Evolutionary conservation across 2,888 invertebrate species (phyloP).

Genomic region (Nebria salina): DNA sequence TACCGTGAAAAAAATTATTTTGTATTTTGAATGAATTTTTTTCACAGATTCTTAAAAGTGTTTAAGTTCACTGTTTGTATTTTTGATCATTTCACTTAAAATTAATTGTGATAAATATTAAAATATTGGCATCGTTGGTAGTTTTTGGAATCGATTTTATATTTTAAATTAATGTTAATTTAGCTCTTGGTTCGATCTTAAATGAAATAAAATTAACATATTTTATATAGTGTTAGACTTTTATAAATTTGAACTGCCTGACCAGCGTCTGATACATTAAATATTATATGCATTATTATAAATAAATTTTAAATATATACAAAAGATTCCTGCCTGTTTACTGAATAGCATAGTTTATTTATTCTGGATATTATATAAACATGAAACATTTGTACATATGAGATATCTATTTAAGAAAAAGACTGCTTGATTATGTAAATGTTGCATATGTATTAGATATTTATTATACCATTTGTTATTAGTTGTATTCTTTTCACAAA

Average conservation of each 20-base stretch:
- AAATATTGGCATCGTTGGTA: not conserved
- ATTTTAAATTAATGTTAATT: not conserved
- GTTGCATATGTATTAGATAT: not conserved
- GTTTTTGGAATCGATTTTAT: conserved; percentile 2
- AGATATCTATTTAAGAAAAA: not conserved
- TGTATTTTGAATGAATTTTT: too few species aligned
- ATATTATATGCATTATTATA: not conserved
- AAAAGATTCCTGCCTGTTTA: conserved; percentile 42
- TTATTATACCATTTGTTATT: not conserved
- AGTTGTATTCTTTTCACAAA: not conserved
- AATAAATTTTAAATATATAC: conserved; percentile 9
- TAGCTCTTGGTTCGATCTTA: not conserved
- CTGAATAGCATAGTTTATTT: conserved; percentile 33
- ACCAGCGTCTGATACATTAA: not conserved
- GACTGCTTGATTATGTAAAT: not conserved
- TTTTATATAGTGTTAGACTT: not conserved
- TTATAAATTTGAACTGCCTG: not conserved
- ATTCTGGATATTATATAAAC: not conserved
- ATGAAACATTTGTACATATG: not conserved
- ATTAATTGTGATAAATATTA: not conserved
- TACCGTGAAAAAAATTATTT: conserved; percentile 23
- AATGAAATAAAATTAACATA: not conserved
- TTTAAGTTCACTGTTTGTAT: too few species aligned
- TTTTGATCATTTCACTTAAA: too few species aligned
- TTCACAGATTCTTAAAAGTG: conserved; percentile 5